phyloP scores from a whole-genome alignment of 2,113 vertebrate genomes.

The Andinoacara biseriatus region DNA sequence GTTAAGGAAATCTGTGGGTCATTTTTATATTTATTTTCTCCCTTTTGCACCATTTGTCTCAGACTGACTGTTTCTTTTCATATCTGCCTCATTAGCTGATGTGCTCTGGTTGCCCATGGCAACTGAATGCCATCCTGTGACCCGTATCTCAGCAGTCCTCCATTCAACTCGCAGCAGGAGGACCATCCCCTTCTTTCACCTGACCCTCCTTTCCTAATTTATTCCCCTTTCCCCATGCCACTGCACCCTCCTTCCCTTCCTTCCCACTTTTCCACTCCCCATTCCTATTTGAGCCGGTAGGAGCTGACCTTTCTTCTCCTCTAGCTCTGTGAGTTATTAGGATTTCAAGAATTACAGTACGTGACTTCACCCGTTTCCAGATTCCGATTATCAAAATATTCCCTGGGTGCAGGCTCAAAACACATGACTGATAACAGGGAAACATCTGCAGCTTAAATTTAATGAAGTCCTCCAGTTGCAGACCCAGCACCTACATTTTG shows the following conservation, averaged over 20 bases:
- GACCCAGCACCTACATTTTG: background rate
- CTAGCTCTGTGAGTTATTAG: background rate
- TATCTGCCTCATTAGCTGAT: conserved; percentile 31
- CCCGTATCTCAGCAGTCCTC: conserved; percentile 36
- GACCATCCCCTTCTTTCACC: background rate
- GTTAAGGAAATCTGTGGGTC: background rate
- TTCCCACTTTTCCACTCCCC: background rate
- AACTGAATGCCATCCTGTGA: conserved; percentile 44
- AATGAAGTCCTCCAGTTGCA: background rate
- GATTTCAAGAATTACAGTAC: background rate
- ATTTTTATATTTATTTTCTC: background rate
- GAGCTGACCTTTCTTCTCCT: background rate
- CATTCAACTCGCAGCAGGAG: conserved; percentile 33
- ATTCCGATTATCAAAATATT: background rate
- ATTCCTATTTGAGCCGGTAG: background rate
- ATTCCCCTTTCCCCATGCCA: background rate
- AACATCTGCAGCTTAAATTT: background rate
- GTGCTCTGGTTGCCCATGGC: conserved; percentile 29
- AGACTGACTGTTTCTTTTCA: background rate
- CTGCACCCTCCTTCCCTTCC: background rate
- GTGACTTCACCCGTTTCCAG: background rate
- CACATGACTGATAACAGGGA: background rate
- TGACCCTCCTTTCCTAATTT: conserved; percentile 6
- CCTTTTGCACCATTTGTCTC: background rate
- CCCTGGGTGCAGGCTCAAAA: background rate